These are phyloP conservation scores for Enteromius paludinosus DNA, from an alignment of 2,797 vertebrate species.

Conservation along the genomic window DNA sequence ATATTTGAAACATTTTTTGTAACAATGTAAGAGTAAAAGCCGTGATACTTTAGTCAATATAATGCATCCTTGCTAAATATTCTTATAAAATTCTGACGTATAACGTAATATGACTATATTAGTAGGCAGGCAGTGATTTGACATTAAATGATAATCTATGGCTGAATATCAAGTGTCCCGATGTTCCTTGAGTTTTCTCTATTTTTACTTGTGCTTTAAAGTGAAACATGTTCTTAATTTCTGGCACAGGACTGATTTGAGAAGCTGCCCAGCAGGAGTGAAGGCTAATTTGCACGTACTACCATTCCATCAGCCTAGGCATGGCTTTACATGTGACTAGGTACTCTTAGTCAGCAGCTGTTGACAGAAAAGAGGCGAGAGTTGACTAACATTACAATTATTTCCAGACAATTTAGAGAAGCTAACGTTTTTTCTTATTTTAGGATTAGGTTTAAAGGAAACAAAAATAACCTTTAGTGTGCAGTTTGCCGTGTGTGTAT, in stretches of 20 bases:
- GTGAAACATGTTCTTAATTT: constrained; percentile 56
- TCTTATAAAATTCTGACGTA: not conserved
- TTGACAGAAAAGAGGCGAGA: constrained; percentile 65
- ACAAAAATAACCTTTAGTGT: not conserved
- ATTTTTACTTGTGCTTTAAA: constrained; percentile 61
- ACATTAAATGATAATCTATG: constrained; percentile 4
- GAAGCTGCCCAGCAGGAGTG: constrained; percentile 62
- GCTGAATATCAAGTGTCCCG: not conserved
- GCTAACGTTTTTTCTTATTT: not conserved
- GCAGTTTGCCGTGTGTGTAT: not conserved
- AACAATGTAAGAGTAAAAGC: not conserved
- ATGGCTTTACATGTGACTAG: constrained; percentile 44
- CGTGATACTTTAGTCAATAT: not conserved
- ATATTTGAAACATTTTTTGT: not conserved
- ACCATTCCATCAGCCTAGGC: constrained; percentile 56
- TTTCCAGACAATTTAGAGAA: not conserved
- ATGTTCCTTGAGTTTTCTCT: constrained; percentile 41
- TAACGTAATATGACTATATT: not conserved
- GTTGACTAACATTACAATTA: not conserved
- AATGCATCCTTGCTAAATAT: not conserved
- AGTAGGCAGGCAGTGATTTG: not conserved
- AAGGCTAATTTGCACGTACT: constrained; percentile 72
- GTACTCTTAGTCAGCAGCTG: constrained; percentile 57
- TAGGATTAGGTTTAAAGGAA: not conserved
- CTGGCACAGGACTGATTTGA: constrained; percentile 56